Base-by-base conservation (phyloP, 2,113 vertebrate species). In the Halcyon senegalensis region DNA sequence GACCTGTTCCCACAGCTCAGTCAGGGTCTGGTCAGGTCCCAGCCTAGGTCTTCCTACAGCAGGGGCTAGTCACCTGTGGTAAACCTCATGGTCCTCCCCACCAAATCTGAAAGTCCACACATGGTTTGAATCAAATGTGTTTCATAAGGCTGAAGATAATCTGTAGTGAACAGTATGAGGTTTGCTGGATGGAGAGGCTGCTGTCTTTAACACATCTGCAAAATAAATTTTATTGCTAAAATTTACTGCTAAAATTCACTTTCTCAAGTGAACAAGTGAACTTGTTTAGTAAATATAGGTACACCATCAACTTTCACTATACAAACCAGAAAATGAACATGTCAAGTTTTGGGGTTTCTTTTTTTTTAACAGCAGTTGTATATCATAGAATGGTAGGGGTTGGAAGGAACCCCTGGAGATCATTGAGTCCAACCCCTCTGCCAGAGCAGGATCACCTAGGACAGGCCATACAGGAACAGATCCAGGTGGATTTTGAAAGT, bases 341-440 rank as follows among this genome's bases (percentile, higher is more conserved):
- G 10, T 84, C 12, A 7, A 16, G 13, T 6, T 58, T 51, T 30
- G 30, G 0, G 13, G 18, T 33, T 33, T 30, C 3, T 25, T 0
- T 33, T 64, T 72, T 64, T 79, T 58, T 83, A 59, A 82, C 68
- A 66, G 23, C 48, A 72, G 16, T 70, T 69, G 16, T 66, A 24
- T 24, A 50, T 46, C 44, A 46, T 46, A 50, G 48, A 50, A 24
- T 51, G 50, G 13, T 51, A 51, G 50, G 50, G 24, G 50, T 25
- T 51, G 50, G 50, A 51, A 51, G 50, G 24, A 51, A 51, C 50
- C 24, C 24, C 50, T 51, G 50, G 50, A 51, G 50, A 25, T 51
- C 50, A 51, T 25, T 25, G 24, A 51, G 50, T 51, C 24, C 50
- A 51, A 51, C 24, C 24, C 23, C 24, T 12, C 50, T 51, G 24